Percentiles rank a stretch among this genome's conserved stretches.
phyloP scores from a whole-genome alignment of 2,888 invertebrate genomes.

The Drosophila buzzatii region DNA sequence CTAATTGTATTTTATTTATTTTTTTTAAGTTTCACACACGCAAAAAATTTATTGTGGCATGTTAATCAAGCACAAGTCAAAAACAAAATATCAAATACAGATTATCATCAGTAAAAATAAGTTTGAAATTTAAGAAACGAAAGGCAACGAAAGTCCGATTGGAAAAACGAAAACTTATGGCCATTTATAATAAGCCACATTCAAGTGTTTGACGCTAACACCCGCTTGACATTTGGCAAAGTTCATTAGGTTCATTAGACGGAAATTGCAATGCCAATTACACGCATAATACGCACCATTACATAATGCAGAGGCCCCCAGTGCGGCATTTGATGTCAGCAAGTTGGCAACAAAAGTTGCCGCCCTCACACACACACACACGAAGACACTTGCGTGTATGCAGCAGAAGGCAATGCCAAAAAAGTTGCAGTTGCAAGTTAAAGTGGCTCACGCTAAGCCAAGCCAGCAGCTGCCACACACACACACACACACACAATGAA shows the following conservation, averaged over 20 bases:
- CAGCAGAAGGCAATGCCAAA: conserved; percentile 27
- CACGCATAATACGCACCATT: conserved; percentile 76
- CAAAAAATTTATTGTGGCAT: not conserved
- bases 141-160: not conserved
- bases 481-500: not conserved
- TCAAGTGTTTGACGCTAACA: conserved; percentile 11
- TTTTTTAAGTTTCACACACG: not conserved
- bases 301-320: conserved; percentile 42
- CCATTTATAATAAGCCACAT: not conserved
- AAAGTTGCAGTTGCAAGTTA: conserved; percentile 58
- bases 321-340: conserved; percentile 56
- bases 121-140: too few relatives aligned
- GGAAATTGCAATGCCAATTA: conserved; percentile 68
- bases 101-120: too few relatives aligned
- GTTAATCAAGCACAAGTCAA: too few relatives aligned
- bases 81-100: too few relatives aligned
- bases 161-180: not conserved
- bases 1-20: not conserved
- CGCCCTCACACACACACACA: not conserved
- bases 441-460: conserved; percentile 44
- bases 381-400: not conserved
- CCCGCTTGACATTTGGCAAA: conserved; percentile 43
- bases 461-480: conserved; percentile 59
- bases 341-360: conserved; percentile 58
- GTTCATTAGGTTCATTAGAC: conserved; percentile 57